Percentiles rank a stretch among this genome's conserved stretches.
Conservation (phyloP, 2,888 invertebrate genomes). For the Drosophila diplacantha region DNA sequence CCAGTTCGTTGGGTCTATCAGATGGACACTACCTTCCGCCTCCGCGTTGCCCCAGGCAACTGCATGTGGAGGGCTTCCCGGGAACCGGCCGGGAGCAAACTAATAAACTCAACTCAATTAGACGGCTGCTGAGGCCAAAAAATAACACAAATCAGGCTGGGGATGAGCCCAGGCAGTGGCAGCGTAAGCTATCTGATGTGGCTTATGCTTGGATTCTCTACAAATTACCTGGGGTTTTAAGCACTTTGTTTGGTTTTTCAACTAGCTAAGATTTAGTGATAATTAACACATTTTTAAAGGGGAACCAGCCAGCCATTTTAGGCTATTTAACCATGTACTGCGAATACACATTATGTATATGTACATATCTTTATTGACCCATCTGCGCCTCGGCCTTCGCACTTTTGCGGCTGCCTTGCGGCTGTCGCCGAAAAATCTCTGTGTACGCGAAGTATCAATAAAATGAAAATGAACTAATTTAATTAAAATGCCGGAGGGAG, state of each 20-base stretch:
- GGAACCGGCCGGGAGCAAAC: conserved; percentile 35
- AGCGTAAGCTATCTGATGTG: background rate
- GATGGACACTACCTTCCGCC: conserved; percentile 18
- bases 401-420: conserved; percentile 35
- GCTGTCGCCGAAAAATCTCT: conserved; percentile 10
- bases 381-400: conserved; percentile 18
- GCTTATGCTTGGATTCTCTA: background rate
- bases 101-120: conserved; percentile 66
- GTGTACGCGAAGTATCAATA: conserved; percentile 24
- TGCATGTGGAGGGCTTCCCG: conserved; percentile 25
- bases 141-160: conserved; percentile 2
- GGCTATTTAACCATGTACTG: background rate
- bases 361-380: conserved; percentile 2
- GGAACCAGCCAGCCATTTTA: background rate
- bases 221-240: background rate
- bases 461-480: conserved; percentile 56
- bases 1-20: conserved; percentile 12
- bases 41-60: conserved; percentile 15
- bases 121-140: conserved; percentile 48
- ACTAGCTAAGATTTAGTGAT: background rate
- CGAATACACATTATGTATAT: background rate
- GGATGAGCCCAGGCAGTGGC: background rate
- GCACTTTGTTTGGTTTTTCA: background rate
- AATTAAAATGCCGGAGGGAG: conserved; percentile 51
- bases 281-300: background rate